These are phyloP conservation scores for Lipotes vexillifer DNA, from an alignment of 2,113 vertebrate species.

Conservation along the genomic window DNA sequence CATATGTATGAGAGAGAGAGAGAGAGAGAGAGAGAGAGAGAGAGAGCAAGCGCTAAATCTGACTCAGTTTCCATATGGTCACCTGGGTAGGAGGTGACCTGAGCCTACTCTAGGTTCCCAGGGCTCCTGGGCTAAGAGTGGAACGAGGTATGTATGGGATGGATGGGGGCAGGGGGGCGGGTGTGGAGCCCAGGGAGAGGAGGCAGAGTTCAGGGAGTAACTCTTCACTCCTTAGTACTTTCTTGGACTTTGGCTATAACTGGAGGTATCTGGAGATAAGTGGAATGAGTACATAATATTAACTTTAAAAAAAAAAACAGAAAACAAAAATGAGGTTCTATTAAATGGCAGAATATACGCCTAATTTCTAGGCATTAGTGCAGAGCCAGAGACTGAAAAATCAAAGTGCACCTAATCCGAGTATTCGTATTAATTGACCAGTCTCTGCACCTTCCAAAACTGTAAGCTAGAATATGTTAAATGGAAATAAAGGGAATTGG, in stretches of 20 bases:
- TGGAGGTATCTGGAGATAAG: conserved; percentile 3
- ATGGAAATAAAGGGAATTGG: neutral
- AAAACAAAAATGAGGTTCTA: neutral
- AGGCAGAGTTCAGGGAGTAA: neutral
- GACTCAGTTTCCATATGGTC: neutral
- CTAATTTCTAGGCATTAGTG: neutral
- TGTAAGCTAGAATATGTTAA: neutral
- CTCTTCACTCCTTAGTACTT: neutral
- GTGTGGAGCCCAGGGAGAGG: neutral
- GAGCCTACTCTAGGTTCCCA: neutral
- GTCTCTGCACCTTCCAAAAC: neutral
- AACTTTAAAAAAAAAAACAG: neutral
- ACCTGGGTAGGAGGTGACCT: neutral
- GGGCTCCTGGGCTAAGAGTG: neutral
- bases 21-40: neutral
- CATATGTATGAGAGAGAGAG: neutral
- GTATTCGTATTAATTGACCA: neutral
- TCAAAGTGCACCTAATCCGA: neutral
- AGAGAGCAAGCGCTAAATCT: neutral
- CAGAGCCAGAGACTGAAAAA: neutral
- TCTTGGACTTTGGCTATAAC: neutral
- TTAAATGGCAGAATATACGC: neutral
- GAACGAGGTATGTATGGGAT: neutral
- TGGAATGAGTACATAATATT: neutral
- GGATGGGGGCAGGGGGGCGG: fast-evolving